Evolutionary conservation across 2,888 invertebrate species (phyloP).

Genomic region (Athalia rosae): DNA sequence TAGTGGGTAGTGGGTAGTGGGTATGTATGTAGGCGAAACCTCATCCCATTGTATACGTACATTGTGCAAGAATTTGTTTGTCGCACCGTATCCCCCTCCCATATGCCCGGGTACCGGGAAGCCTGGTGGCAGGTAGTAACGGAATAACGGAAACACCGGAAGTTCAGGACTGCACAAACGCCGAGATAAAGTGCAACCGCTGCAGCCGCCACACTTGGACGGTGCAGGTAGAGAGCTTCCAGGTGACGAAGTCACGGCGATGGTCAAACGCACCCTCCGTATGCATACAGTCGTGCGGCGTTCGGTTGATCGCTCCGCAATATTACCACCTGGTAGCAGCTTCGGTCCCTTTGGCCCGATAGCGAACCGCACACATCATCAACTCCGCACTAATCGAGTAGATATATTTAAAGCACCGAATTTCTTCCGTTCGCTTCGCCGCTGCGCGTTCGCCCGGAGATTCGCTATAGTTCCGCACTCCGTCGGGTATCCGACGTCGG

Average conservation of each 20-base stretch:
- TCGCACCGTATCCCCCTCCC: too few species aligned
- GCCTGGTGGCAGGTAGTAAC: too few species aligned
- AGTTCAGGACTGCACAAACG: too few species aligned
- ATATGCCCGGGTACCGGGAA: too few species aligned
- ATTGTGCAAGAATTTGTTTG: too few species aligned
- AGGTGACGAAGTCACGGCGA: background rate
- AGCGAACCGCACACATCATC: slow-evolving; percentile 48
- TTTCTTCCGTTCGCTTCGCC: background rate
- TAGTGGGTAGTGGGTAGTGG: too few species aligned
- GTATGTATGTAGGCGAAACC: too few species aligned
- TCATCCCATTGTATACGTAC: too few species aligned
- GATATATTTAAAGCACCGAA: background rate
- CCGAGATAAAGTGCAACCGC: too few species aligned
- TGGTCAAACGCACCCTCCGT: slow-evolving; percentile 25
- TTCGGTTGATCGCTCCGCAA: slow-evolving; percentile 54
- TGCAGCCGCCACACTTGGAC: too few species aligned
- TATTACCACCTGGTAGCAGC: slow-evolving; percentile 53
- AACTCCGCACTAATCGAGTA: slow-evolving; percentile 53
- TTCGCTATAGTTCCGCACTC: background rate
- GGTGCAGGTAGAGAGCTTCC: too few species aligned
- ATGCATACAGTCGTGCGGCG: slow-evolving; percentile 44
- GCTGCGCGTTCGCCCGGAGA: background rate
- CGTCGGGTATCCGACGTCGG: background rate
- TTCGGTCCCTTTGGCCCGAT: slow-evolving; percentile 43
- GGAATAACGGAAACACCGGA: too few species aligned